Percentiles rank a stretch among this genome's conserved stretches.
phyloP scores from a whole-genome alignment of 2,797 vertebrate species.

The Rhodeus uyekii region DNA sequence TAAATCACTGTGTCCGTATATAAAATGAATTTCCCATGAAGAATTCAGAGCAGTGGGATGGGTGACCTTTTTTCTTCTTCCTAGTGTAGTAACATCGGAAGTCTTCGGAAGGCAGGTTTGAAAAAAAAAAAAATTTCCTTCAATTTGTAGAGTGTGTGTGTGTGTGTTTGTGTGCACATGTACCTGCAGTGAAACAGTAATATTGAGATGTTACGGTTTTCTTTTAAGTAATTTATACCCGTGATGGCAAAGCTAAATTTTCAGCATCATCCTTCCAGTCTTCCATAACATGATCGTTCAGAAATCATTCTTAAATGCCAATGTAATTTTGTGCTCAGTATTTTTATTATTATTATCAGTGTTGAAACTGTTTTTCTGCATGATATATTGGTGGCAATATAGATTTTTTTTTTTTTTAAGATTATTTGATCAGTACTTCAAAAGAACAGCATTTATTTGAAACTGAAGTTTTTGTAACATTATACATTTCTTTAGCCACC shows the following conservation, averaged over 20 bases:
- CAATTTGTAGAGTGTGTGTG: no score
- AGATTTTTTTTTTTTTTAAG: neutral
- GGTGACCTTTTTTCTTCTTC: no score
- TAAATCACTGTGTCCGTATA: neutral
- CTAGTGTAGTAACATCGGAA: no score
- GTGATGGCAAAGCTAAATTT: neutral
- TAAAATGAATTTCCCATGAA: slow-evolving; percentile 11
- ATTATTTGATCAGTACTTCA: neutral
- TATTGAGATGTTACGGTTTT: neutral
- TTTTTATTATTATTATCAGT: no score
- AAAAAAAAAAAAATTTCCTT: no score
- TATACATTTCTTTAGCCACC: neutral
- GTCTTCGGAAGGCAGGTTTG: no score
- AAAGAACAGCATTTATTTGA: neutral
- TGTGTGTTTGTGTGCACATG: no score
- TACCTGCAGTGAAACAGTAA: neutral
- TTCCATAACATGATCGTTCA: neutral
- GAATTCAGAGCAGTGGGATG: neutral
- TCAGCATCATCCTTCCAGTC: neutral
- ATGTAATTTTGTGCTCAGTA: no score
- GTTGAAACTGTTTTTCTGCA: neutral
- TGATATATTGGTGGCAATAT: neutral
- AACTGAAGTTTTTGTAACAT: neutral
- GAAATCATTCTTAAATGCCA: no score
- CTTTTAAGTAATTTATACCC: neutral